Evolutionary conservation across 2,888 invertebrate genomes (phyloP).

Genomic region (Rhaphigaster nebulosa): DNA sequence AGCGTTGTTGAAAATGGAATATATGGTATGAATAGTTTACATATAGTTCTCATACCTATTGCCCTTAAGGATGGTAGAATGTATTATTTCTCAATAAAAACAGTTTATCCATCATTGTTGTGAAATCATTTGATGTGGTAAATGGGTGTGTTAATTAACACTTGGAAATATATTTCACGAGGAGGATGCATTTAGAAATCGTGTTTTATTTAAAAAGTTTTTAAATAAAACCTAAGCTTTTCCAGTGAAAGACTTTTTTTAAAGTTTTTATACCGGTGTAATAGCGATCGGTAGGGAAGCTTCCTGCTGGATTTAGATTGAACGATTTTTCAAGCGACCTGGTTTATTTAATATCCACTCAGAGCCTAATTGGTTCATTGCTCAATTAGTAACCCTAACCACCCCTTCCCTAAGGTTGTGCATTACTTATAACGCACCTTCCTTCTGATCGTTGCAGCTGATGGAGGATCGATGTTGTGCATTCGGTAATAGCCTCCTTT

Average conservation of each 20-base stretch:
- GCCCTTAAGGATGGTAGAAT: no score
- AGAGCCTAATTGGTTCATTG: constrained; percentile 21
- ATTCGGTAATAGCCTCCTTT: not conserved
- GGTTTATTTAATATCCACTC: constrained; percentile 41
- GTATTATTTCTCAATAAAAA: no score
- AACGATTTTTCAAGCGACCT: constrained; percentile 26
- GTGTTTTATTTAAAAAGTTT: not conserved
- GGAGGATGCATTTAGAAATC: not conserved
- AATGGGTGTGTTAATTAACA: not conserved
- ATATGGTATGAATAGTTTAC: no score
- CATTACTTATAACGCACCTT: not conserved
- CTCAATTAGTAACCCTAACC: constrained; percentile 18
- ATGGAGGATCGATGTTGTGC: not conserved
- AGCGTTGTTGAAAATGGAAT: no score
- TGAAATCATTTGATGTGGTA: not conserved
- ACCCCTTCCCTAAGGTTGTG: not conserved
- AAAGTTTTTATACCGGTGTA: not conserved
- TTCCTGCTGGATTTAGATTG: not conserved
- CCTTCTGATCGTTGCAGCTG: not conserved
- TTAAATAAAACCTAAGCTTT: not conserved
- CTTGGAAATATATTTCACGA: no score
- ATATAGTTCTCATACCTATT: no score
- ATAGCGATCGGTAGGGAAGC: not conserved
- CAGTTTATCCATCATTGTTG: not conserved
- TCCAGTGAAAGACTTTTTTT: not conserved